Evolutionary conservation across 2,797 vertebrate species (phyloP).

Genomic region (Thunnus albacares): DNA sequence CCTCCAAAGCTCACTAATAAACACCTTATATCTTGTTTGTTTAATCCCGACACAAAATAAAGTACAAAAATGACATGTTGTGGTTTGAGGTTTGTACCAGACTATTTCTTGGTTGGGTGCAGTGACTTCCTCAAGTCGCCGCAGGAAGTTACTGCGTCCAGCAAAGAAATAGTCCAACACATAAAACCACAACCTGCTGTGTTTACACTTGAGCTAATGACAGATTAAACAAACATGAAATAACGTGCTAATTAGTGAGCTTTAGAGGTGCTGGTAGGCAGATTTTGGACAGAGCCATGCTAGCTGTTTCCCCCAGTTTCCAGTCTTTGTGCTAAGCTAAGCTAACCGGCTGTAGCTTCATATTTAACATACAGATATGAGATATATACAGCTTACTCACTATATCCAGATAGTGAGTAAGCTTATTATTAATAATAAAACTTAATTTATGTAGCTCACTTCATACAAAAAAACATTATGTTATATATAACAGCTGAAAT

Average conservation of each 20-base stretch:
- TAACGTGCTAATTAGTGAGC: not conserved
- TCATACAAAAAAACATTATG: not conserved
- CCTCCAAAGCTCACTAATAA: not conserved
- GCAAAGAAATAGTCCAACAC: not conserved
- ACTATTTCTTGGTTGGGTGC: not conserved
- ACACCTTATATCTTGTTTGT: not conserved
- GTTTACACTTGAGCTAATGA: not conserved
- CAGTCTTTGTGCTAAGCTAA: conserved; percentile 18
- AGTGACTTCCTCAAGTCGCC: too few relatives aligned
- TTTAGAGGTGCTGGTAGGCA: not conserved
- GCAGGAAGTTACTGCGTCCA: too few relatives aligned
- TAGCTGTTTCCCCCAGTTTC: not conserved
- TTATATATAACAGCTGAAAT: not conserved
- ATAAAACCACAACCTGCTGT: not conserved
- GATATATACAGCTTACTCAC: too few relatives aligned
- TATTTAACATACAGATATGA: not conserved
- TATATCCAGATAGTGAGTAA: too few relatives aligned
- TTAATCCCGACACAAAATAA: not conserved
- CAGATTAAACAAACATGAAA: not conserved
- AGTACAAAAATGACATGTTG: too few relatives aligned
- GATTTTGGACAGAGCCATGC: not conserved
- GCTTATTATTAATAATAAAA: too few relatives aligned
- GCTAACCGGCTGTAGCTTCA: not conserved
- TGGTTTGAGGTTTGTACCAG: too few relatives aligned
- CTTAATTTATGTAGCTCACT: not conserved